Conservation (phyloP, 2,113 vertebrate species). For the Phalacrocorax aristotelis region DNA sequence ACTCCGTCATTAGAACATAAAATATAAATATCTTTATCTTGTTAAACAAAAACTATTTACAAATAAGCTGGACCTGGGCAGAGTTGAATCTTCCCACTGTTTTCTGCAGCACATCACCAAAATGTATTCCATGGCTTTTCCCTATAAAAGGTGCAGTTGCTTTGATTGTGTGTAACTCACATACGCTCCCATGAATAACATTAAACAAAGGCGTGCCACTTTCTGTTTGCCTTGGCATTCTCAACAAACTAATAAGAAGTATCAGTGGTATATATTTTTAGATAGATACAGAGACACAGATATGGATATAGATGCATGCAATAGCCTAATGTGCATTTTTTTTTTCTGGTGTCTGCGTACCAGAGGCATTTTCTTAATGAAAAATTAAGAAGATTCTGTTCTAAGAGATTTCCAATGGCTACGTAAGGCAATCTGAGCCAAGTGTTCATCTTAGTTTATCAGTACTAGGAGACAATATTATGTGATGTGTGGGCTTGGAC, state of each 20-base stretch:
- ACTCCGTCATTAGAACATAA: background rate
- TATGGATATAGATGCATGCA: background rate
- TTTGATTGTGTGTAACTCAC: background rate
- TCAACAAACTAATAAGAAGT: background rate
- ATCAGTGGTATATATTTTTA: background rate
- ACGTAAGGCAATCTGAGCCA: background rate
- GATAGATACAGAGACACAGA: background rate
- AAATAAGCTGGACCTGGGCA: background rate
- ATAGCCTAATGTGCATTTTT: background rate
- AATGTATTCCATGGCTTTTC: background rate
- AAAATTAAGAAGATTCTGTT: background rate
- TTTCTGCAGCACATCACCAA: background rate
- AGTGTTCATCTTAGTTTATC: background rate
- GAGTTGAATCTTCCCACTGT: background rate
- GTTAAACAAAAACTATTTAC: background rate
- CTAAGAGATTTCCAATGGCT: background rate
- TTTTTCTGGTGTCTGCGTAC: background rate
- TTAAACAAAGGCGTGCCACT: background rate
- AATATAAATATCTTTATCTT: background rate
- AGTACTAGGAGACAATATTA: background rate
- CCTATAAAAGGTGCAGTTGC: background rate
- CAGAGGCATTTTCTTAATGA: background rate
- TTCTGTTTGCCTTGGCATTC: background rate
- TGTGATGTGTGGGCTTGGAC: background rate
- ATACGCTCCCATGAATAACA: background rate